phyloP scores from a whole-genome alignment of 2,113 vertebrate species.

The Cervus canadensis region DNA sequence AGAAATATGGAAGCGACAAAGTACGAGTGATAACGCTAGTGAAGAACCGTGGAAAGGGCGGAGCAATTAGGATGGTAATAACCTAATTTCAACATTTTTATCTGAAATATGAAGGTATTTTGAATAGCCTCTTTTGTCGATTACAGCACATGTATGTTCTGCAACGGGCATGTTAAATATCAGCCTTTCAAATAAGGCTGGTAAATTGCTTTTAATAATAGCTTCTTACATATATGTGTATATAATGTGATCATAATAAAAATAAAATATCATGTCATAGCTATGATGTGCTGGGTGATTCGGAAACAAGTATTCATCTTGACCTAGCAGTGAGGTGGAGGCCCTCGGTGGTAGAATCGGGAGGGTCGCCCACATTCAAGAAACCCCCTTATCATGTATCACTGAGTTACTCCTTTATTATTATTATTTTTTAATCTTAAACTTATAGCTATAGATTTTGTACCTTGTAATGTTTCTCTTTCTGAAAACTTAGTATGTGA shows the following conservation, averaged over 20 bases:
- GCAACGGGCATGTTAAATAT: background rate
- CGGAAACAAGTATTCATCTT: background rate
- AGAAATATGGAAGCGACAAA: slow-evolving; percentile 90
- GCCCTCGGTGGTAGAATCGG: background rate
- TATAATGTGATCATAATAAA: background rate
- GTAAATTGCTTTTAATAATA: background rate
- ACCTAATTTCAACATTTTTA: slow-evolving; percentile 32
- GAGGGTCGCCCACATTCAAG: background rate
- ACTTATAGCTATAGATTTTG: background rate
- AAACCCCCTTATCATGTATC: background rate
- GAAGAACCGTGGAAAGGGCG: slow-evolving; percentile 95
- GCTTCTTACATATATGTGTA: background rate
- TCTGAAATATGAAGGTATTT: background rate
- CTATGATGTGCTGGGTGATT: background rate
- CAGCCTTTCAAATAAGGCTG: background rate
- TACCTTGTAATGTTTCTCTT: background rate
- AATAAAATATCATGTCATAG: background rate
- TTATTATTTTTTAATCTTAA: background rate
- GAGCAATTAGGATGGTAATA: slow-evolving; percentile 92
- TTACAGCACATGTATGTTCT: background rate
- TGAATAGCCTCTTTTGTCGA: background rate
- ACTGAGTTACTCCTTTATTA: background rate
- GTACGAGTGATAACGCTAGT: slow-evolving; percentile 90
- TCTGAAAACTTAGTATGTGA: background rate
- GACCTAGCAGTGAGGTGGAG: background rate